Evolutionary conservation across 2,888 invertebrate genomes (phyloP).

Genomic region (Copidosoma aretas): DNA sequence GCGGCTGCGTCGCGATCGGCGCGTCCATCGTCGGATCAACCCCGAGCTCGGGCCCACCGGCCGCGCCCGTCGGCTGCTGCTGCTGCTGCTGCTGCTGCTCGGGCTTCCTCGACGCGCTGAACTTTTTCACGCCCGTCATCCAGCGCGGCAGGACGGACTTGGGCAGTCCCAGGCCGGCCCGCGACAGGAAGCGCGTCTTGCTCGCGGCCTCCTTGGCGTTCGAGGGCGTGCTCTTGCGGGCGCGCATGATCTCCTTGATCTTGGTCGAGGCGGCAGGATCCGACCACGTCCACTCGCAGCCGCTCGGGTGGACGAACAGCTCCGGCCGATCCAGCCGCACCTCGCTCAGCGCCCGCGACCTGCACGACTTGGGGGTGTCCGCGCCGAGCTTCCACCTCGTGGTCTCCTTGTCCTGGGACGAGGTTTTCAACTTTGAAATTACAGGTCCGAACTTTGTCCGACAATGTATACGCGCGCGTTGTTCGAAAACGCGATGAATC

Average conservation of each 20-base stretch:
- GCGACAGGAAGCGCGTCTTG: slow-evolving; percentile 52
- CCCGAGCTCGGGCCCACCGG: no score
- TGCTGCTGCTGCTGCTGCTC: no score
- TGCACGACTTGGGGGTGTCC: slow-evolving; percentile 58
- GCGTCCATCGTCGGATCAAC: no score
- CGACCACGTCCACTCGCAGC: slow-evolving; percentile 73
- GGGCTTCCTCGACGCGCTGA: slow-evolving; percentile 26
- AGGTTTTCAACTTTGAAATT: no score
- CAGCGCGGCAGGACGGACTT: slow-evolving; percentile 54
- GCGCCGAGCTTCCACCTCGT: slow-evolving; percentile 67
- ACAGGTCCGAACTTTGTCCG: not conserved
- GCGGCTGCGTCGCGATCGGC: slow-evolving; percentile 41
- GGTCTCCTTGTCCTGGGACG: slow-evolving; percentile 51
- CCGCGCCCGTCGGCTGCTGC: no score
- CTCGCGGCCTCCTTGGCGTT: slow-evolving; percentile 20
- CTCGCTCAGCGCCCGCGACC: slow-evolving; percentile 72
- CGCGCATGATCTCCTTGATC: slow-evolving; percentile 64
- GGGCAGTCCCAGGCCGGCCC: slow-evolving; percentile 46
- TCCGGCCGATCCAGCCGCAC: slow-evolving; percentile 60
- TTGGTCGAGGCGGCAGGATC: slow-evolving; percentile 71
- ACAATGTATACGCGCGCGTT: no score
- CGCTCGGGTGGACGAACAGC: slow-evolving; percentile 57
- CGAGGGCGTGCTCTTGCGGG: slow-evolving; percentile 39
- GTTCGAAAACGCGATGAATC: no score
- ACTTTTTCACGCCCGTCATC: slow-evolving; percentile 51